Base-by-base conservation (phyloP, 2,888 invertebrate species). In the Pecten maximus region DNA sequence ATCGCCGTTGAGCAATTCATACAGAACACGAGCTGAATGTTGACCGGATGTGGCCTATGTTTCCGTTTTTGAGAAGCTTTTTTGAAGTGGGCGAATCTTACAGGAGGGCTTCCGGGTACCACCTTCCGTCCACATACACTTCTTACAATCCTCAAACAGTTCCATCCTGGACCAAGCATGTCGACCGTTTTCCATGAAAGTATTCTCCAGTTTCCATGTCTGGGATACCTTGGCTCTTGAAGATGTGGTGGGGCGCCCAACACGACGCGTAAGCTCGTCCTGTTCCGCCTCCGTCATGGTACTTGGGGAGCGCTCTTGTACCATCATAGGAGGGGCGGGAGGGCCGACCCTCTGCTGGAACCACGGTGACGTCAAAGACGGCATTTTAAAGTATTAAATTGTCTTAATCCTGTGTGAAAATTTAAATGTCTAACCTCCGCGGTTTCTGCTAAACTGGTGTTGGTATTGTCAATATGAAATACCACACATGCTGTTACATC, bases 141-240 rank as follows among this genome's bases (percentile, higher is more conserved):
- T 94, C 89, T 95, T 95, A 90, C 94, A 94, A 92, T 96, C 96
- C 28, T 94, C 94, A 89, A 94, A 95, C 19, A 95, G 93, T 48
- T 95, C 94, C 96, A 95, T 95, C 92, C 95, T 95, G 35, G 94
- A 90, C 96, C 96, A 96, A 2, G 95, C 93, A 90, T 95, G 95
- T 8, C 94, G 91, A 0, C 95, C 95, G 15, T 91, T 92, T 48
- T 95, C 95, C 94, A 95, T 94, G 91, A 93, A 95, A 0, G 94
- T 91, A 44, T 93, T 93, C 44, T 95, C 94, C 87, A 93, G 91
- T 88, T 95, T 94, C 94, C 95, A 94, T 40, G 93, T 91, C n/a
- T 94, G 93, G 15, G 94, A 92, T 40, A 92, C 89, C 50, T 94
- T 94, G 35, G 94, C 94, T 12, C 92, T 93, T 12, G 95, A 94